Conservation (phyloP, 2,888 invertebrate species). For the Oligia latruncula region DNA sequence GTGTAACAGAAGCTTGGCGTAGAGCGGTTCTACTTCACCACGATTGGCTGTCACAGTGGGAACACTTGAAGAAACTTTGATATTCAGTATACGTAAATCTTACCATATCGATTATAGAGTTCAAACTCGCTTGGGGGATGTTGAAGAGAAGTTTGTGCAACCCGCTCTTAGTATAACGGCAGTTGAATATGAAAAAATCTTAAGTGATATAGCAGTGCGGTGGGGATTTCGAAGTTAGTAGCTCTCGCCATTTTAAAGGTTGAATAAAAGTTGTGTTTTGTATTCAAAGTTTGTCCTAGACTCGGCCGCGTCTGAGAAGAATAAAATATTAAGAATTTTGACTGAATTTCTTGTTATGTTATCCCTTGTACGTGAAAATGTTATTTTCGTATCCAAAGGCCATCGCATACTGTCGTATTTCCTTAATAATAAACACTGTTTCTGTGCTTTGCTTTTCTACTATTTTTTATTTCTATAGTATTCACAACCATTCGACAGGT, state of each 20-base stretch:
- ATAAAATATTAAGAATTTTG: conserved; percentile 37
- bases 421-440: not conserved
- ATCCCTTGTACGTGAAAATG: conserved; percentile 2
- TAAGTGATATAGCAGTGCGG: conserved; percentile 71
- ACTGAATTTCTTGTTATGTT: conserved; percentile 38
- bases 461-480: not conserved
- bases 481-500: not conserved
- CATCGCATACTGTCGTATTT: not conserved
- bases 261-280: conserved; percentile 58
- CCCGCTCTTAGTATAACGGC: conserved; percentile 67
- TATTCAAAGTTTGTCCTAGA: conserved; percentile 56
- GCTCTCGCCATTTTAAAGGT: conserved; percentile 53
- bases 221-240: conserved; percentile 53
- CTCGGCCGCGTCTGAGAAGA: conserved; percentile 24
- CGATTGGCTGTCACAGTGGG: conserved; percentile 71
- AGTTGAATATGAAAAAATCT: conserved; percentile 75
- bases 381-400: conserved; percentile 2
- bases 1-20: conserved; percentile 68
- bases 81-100: conserved; percentile 31
- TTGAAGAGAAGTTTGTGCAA: conserved; percentile 37
- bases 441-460: too few relatives aligned
- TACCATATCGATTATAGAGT: conserved; percentile 28
- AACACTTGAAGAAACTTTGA: conserved; percentile 57
- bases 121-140: conserved; percentile 37
- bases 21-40: conserved; percentile 65